Conservation (phyloP, 2,888 invertebrate species). For the Microdon myrmicae region DNA sequence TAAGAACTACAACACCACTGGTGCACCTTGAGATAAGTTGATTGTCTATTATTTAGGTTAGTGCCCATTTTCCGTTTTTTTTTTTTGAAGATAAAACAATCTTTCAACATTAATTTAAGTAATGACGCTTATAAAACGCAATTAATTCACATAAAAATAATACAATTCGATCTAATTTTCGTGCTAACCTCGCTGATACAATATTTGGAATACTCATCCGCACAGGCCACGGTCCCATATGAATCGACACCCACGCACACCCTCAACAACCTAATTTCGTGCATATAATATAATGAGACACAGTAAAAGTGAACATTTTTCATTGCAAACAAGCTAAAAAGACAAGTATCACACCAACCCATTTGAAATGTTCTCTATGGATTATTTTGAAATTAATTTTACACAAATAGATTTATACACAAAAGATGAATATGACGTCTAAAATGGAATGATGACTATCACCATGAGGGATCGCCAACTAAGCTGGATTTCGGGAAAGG, state of each 20-base stretch:
- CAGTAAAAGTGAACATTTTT: slow-evolving; percentile 19
- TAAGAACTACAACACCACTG: too few relatives aligned
- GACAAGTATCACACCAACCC: slow-evolving; percentile 30
- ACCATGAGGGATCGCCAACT: slow-evolving; percentile 13
- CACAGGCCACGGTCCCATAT: slow-evolving; percentile 28
- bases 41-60: too few relatives aligned
- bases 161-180: too few relatives aligned
- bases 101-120: slow-evolving; percentile 8
- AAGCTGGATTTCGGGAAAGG: slow-evolving; percentile 5
- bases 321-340: slow-evolving; percentile 27
- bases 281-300: slow-evolving; percentile 18
- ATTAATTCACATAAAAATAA: too few relatives aligned
- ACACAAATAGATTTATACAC: slow-evolving; percentile 23
- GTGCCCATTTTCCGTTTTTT: too few relatives aligned
- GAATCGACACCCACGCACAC: slow-evolving; percentile 39
- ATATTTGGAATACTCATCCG: slow-evolving; percentile 21
- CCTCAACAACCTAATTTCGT: slow-evolving; percentile 39
- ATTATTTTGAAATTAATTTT: slow-evolving; percentile 26
- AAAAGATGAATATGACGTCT: background rate
- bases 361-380: slow-evolving; percentile 20
- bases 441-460: slow-evolving; percentile 8
- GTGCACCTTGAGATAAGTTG: too few relatives aligned
- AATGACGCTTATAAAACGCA: too few relatives aligned
- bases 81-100: too few relatives aligned
- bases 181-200: slow-evolving; percentile 29